Base-by-base conservation (phyloP, 1,140 invertebrate genomes). In the Heliconius hewitsoni region DNA sequence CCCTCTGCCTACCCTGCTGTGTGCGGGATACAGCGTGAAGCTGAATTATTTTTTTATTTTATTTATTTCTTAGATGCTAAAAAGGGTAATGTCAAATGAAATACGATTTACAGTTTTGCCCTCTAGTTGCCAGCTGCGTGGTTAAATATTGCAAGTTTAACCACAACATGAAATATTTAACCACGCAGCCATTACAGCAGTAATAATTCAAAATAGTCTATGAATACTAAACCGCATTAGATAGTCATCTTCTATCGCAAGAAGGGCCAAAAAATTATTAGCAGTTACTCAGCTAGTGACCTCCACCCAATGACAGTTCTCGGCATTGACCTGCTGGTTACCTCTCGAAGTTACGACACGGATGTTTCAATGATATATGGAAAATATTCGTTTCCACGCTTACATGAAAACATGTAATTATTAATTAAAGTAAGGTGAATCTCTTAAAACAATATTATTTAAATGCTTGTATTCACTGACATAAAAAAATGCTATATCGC, bases 261-360 rank as follows among this genome's bases (percentile, higher is more conserved):
- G 82, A 82, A 81, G 78, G 83, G 86, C 85, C 88, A 79, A 91
- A 91, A 90, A 91, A 92, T 91, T 92, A 93, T 93, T 90, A 91
- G 89, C 88, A 87, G 87, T 89, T 88, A 85, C 84, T 74, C 81
- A 86, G 85, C 60, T 66, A 23, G 19, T 71, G 30, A 71, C 71
- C 71, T 71, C 71, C 34, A 19, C 18, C 18, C 71, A 71, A 71
- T 71, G 71, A 71, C 39, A 71, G 71, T 71, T 37, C 71, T 71
- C 71, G 71, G 34, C 71, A 71, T 71, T 71, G 71, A 71, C 71
- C 71, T 39, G 71, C 16, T 71, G 60, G 71, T 71, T 71, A 71
- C 71, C 30, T 71, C 71, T 39, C 37, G 30, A 19, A 39, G n/a
- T 71, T 71, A 39, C 71, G 71, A 71, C 30, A 71, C 71, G 1